These are phyloP conservation scores for Andrena praecox DNA, from an alignment of 2,888 invertebrate genomes.

Conservation along the genomic window DNA sequence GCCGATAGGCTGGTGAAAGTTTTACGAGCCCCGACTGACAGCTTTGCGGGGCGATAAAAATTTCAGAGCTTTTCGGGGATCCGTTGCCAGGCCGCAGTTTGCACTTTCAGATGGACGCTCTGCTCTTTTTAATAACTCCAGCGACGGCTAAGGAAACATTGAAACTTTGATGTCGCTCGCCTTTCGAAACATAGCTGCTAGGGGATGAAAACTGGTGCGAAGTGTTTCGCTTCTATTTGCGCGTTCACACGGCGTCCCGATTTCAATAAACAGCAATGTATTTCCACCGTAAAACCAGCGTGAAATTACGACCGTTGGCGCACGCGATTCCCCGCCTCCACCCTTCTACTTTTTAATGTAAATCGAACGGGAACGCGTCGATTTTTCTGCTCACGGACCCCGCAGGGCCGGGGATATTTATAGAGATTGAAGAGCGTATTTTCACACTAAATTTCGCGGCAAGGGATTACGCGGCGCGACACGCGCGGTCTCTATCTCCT, in stretches of 20 bases:
- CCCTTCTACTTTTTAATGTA: neutral
- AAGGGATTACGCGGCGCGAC: constrained; percentile 29
- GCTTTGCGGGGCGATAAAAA: neutral
- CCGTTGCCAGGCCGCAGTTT: neutral
- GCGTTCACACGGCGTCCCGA: neutral
- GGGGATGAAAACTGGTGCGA: no score
- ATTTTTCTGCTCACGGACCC: neutral
- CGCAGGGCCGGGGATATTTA: neutral
- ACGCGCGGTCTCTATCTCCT: constrained; percentile 27
- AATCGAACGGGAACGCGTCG: constrained; percentile 4
- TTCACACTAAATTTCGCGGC: constrained; percentile 38
- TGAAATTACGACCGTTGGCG: neutral
- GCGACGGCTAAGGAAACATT: no score
- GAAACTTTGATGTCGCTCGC: no score
- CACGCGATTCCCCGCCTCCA: neutral
- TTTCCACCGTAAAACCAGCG: neutral
- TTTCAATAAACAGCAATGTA: neutral
- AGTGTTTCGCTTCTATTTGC: neutral
- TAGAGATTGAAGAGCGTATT: constrained; percentile 6
- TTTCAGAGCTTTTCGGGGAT: constrained; percentile 5
- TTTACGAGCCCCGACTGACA: neutral
- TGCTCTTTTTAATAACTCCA: neutral
- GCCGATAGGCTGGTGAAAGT: constrained; percentile 3
- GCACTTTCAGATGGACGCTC: neutral
- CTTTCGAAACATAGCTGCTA: no score